phyloP scores from a whole-genome alignment of 23 tunicate species.

The Clavelina lepadiformis region DNA sequence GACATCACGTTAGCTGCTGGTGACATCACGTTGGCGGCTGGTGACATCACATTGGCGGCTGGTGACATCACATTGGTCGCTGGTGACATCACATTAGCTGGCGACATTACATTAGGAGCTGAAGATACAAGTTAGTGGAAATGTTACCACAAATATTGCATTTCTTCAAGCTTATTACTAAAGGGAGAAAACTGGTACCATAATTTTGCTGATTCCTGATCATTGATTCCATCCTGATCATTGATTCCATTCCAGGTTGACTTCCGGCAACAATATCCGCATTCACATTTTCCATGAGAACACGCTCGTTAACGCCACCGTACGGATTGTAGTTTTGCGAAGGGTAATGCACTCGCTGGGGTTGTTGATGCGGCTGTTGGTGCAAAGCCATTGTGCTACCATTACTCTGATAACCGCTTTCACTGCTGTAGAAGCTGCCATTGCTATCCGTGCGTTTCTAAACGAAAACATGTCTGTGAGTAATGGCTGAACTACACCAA shows the following conservation, averaged over 20 bases:
- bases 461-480: too few species aligned
- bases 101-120: too few species aligned
- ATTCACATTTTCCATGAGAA: slow-evolving; percentile 61
- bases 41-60: slow-evolving; percentile 14
- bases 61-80: too few species aligned
- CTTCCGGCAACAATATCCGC: slow-evolving; percentile 28
- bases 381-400: slow-evolving; percentile 32
- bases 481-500: too few species aligned
- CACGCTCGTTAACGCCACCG: slow-evolving; percentile 55
- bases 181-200: too few species aligned
- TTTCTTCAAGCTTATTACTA: too few species aligned
- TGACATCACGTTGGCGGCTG: not conserved
- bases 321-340: slow-evolving; percentile 14
- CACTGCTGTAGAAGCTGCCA: slow-evolving; percentile 56
- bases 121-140: too few species aligned
- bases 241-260: slow-evolving; percentile 21
- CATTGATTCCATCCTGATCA: slow-evolving; percentile 37
- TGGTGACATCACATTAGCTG: too few species aligned
- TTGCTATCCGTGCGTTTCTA: slow-evolving; percentile 65
- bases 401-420: slow-evolving; percentile 68
- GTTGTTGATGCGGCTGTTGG: slow-evolving; percentile 8
- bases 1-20: slow-evolving; percentile 4
- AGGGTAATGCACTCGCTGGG: slow-evolving; percentile 8
- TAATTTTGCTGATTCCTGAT: slow-evolving; percentile 8
- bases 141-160: too few species aligned